A percentile compares a stretch with the other conserved stretches of the same genome.
Conservation (phyloP, 2,113 vertebrate genomes). For the Scolopax mira region DNA sequence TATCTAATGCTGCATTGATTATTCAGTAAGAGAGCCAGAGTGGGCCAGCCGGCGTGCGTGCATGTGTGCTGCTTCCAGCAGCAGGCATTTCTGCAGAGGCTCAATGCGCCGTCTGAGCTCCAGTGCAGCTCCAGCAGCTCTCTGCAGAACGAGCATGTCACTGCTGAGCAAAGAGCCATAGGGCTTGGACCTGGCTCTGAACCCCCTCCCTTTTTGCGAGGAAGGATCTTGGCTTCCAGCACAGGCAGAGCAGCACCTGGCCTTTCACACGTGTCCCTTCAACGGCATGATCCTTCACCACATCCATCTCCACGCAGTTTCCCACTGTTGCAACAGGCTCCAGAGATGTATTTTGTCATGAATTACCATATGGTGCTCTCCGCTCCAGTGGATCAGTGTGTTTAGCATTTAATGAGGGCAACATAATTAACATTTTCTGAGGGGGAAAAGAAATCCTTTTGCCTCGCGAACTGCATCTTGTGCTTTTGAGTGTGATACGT, state of each 20-base stretch:
- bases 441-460: neutral
- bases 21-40: constrained; percentile 7
- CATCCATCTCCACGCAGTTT: neutral
- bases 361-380: constrained; percentile 46
- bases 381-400: constrained; percentile 67
- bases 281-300: neutral
- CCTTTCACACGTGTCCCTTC: neutral
- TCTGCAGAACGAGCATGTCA: fast-evolving
- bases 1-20: constrained; percentile 50
- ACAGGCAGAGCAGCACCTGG: neutral
- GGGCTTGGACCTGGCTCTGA: neutral
- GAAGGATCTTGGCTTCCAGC: neutral
- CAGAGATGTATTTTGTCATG: neutral
- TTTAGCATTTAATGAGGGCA: constrained; percentile 68
- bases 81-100: neutral
- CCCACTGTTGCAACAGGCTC: neutral
- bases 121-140: neutral
- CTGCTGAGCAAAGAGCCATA: neutral
- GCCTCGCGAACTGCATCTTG: neutral
- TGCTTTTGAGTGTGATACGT: neutral
- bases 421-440: constrained; percentile 61
- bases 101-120: neutral
- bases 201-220: neutral
- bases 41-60: fast-evolving
- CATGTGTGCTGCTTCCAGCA: neutral